Evolutionary conservation across 2,888 invertebrate genomes (phyloP).

Genomic region (Chloroclysta siterata): DNA sequence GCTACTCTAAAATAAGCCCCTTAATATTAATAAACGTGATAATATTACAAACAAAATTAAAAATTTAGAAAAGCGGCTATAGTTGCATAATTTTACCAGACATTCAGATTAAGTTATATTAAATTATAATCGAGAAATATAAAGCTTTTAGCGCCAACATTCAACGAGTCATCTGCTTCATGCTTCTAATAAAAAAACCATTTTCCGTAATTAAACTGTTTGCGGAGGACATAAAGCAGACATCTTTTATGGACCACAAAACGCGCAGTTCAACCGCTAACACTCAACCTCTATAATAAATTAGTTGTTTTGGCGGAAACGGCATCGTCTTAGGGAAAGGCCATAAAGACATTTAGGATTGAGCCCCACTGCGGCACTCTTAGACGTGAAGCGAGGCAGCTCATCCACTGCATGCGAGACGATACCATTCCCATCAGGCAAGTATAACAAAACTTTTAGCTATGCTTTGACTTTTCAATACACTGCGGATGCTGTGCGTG

Average conservation of each 20-base stretch:
- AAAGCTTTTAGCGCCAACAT: slow-evolving; percentile 21
- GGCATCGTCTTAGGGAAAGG: slow-evolving; percentile 59
- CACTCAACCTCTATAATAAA: slow-evolving; percentile 59
- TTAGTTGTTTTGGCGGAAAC: slow-evolving; percentile 66
- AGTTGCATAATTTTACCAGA: slow-evolving; percentile 3
- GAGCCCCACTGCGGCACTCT: slow-evolving; percentile 52
- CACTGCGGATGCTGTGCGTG: too few species aligned
- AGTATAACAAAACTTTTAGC: not conserved
- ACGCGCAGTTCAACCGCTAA: slow-evolving; percentile 52
- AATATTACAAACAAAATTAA: slow-evolving; percentile 36
- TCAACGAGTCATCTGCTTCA: slow-evolving; percentile 26
- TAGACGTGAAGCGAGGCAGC: slow-evolving; percentile 11
- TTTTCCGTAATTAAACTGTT: slow-evolving; percentile 35
- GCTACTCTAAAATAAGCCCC: slow-evolving; percentile 40
- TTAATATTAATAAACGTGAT: slow-evolving; percentile 43
- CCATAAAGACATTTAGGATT: slow-evolving; percentile 69
- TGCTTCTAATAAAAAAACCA: slow-evolving; percentile 27
- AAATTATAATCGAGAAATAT: slow-evolving; percentile 23
- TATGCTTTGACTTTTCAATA: too few species aligned
- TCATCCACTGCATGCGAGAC: slow-evolving; percentile 27
- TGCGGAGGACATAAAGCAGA: slow-evolving; percentile 41
- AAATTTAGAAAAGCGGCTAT: slow-evolving; percentile 20
- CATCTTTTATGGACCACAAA: slow-evolving; percentile 50
- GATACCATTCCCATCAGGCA: not conserved
- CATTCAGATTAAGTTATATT: slow-evolving; percentile 25